Base-by-base conservation (phyloP, 2,888 invertebrate species). In the Leptopilina myrica region DNA sequence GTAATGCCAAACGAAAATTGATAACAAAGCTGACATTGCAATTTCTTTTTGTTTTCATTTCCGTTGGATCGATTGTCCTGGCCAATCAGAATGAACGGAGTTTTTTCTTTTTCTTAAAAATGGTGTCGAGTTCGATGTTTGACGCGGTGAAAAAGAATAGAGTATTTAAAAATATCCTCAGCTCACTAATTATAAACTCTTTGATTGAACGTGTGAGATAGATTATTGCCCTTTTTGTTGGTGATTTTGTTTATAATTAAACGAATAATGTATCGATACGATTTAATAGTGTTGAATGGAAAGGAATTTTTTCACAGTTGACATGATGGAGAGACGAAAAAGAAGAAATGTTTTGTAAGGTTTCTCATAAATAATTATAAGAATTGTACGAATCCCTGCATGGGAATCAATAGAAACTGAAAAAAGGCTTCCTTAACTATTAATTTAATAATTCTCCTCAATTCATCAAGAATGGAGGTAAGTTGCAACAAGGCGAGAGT, bases 401-500 rank as follows among this genome's bases (percentile, higher is more conserved):
- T 76, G 76, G 20, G 80, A 69, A 81, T 82, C 78, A 65, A 82
- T 81, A 78, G 33, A 15, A 33, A 53, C 73, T 33, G 9, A 56
- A 65, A 59, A 81, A 79, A 80, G 79, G 64, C 77, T 76, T 20
- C 80, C 80, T 75, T 77, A 46, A 77, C 77, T 12, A 76, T 81
- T 84, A 81, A 86, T 83, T 78, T 78, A 26, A 80, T 81, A 78
- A 76, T 64, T 59, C 26, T 9, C 49, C 49, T 77, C 78, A 64
- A 62, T 15, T 64, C 59, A 15, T 33, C 65, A 64, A 49, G 26
- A 73, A 86, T 86, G 86, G 87, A 86, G 87, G 86, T 87, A 76
- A 86, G 80, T 56, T 65, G 56, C 14, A 33, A 7, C 5, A 1
- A 1, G 26, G 7, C 11, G 53, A 20, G 0, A 49, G 5, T n/a